Evolutionary conservation across 2,888 invertebrate genomes (phyloP), one percentile per base, ranked within the genome.

Genomic region (Exocentrus adspersus): DNA sequence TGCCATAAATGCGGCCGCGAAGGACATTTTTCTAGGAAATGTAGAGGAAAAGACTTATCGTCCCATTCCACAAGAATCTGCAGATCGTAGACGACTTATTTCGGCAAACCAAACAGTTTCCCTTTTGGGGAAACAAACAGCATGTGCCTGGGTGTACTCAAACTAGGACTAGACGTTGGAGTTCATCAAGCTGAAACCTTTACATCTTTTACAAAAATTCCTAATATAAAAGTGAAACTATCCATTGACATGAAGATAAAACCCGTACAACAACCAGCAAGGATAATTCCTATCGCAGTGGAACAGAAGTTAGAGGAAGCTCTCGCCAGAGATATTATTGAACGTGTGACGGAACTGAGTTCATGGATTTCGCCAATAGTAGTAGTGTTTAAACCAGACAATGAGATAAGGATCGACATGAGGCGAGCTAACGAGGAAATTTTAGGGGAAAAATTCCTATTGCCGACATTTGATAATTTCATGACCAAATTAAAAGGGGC

Each of bases 1-100:
- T 70, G 69, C 42, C 53, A 68, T 51, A 30, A 59, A 43, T 70
- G 68, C 48, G 60, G 58, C 12, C 54, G 60, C n/a, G 51, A 50
- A 24, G 65, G 67, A 42, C 67, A 70, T 58, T 69, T 64, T 51
- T 57, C 68, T 16, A 57, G n/a, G 14, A 61, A 57, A 56, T 70
- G 64, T 14, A 50, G 24, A 41, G 51, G 17, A 24, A 10, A 21
- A 41, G 24, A 24, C 3, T 24, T 5, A 24, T 7, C 24, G 24
- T 24, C 7, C 24, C 24, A 24, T 7, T 24, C 24, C 24, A 24
- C 24, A 7, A 24, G 7, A 24, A 7, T 24, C 24, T 5, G 3
- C 24, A 5, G 7, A 24, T 24, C 24, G 24, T 24, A 24, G 24
- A 24, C 24, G 24, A 7, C 7, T 24, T 7, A 7, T 5, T 24